These are phyloP conservation scores for Bombus fervidus DNA, from an alignment of 1,140 invertebrate genomes.

Conservation along the genomic window DNA sequence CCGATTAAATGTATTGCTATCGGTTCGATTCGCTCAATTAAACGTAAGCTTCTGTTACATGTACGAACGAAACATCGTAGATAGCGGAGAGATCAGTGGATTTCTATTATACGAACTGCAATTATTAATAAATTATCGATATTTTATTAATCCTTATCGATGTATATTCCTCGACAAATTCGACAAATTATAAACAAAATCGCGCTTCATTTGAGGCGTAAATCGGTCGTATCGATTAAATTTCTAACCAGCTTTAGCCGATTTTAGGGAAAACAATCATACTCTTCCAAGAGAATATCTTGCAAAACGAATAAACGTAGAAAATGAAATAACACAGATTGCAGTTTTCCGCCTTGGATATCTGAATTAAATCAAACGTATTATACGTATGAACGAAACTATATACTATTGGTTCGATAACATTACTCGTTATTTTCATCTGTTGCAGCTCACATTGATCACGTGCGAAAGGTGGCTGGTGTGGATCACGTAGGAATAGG, in stretches of 20 bases:
- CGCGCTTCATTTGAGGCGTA: too few relatives aligned
- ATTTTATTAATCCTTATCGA: too few relatives aligned
- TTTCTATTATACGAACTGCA: not conserved
- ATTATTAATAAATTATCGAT: not conserved
- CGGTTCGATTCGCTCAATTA: not conserved
- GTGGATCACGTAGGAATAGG: constrained; percentile 93
- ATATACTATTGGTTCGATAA: not conserved
- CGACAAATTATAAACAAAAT: not conserved
- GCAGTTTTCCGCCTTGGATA: too few relatives aligned
- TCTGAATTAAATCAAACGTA: too few relatives aligned
- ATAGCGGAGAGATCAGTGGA: not conserved
- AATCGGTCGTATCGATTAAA: too few relatives aligned
- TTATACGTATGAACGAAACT: not conserved
- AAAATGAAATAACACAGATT: not conserved
- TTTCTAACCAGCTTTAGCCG: not conserved
- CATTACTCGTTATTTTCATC: not conserved
- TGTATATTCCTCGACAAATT: not conserved
- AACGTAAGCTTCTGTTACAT: not conserved
- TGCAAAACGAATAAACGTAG: not conserved
- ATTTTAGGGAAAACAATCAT: not conserved
- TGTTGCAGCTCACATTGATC: constrained; percentile 92
- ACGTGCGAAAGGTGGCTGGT: constrained; percentile 91
- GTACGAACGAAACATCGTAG: not conserved
- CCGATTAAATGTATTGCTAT: not conserved
- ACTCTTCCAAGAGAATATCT: not conserved